These are phyloP conservation scores for Eupithecia vulgata DNA, from an alignment of 2,888 invertebrate genomes.

Conservation along the genomic window DNA sequence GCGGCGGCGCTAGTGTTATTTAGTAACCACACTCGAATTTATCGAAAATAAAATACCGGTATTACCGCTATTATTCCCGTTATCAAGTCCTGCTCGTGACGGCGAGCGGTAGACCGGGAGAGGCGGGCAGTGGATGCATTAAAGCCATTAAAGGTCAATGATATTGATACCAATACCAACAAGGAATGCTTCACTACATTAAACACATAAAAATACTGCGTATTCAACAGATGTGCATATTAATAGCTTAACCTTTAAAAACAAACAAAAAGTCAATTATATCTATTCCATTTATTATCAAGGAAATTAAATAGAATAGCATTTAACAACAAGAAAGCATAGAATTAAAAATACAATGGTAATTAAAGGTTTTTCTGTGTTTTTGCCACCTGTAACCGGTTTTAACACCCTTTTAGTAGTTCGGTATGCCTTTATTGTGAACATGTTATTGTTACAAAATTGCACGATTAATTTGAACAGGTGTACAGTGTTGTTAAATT, in stretches of 20 bases:
- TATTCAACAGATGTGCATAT: conserved; percentile 13
- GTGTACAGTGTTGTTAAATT: not conserved
- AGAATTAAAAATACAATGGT: conserved; percentile 12
- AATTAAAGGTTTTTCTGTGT: conserved; percentile 6
- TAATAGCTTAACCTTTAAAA: conserved; percentile 27
- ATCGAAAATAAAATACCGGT: no score
- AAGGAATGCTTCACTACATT: not conserved
- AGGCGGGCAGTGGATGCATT: no score
- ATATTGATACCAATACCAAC: no score
- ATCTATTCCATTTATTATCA: conserved; percentile 17
- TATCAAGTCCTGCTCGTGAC: no score
- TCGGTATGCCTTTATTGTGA: not conserved
- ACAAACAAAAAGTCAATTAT: conserved; percentile 22
- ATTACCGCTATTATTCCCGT: no score
- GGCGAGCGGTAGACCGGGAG: no score
- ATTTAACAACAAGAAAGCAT: not conserved
- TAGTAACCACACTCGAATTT: no score
- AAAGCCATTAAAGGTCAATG: no score
- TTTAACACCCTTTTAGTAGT: conserved; percentile 8
- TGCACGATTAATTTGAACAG: not conserved
- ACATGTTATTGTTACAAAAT: not conserved
- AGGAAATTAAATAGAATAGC: conserved; percentile 21
- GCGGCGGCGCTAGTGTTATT: no score
- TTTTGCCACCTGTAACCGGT: conserved; percentile 9
- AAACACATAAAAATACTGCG: not conserved